Percentiles rank a stretch among this genome's conserved stretches.
Evolutionary conservation across 2,888 invertebrate species (phyloP).

Genomic region (Monopis laevigella): DNA sequence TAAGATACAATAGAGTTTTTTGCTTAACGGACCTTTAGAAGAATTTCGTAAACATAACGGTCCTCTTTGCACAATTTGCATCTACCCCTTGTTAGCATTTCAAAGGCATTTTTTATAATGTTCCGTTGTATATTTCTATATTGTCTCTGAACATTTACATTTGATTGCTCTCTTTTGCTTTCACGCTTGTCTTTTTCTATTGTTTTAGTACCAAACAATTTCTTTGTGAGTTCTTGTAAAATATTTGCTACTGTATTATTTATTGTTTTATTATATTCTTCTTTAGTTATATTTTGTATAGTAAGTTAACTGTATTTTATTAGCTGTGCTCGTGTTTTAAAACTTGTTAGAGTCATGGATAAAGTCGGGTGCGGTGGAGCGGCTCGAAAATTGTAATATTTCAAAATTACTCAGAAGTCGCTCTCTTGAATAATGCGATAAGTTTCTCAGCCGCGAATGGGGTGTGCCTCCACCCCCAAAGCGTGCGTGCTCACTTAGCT

Average conservation of each 20-base stretch:
- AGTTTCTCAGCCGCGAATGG: conserved; percentile 35
- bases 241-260: neutral
- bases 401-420: conserved; percentile 68
- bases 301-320: neutral
- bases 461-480: conserved; percentile 29
- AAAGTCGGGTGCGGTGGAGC: conserved; percentile 34
- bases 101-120: conserved; percentile 25
- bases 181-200: conserved; percentile 4
- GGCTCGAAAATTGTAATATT: conserved; percentile 65
- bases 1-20: conserved; percentile 28
- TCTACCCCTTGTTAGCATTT: conserved; percentile 44
- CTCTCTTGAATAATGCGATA: conserved; percentile 64
- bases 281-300: neutral
- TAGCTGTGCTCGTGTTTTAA: conserved; percentile 3
- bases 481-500: conserved; percentile 51
- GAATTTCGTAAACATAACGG: conserved; percentile 58
- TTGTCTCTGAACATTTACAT: conserved; percentile 7
- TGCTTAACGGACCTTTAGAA: conserved; percentile 42
- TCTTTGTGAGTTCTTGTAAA: conserved; percentile 6
- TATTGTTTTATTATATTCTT: neutral
- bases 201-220: neutral
- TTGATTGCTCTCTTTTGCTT: conserved; percentile 6
- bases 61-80: conserved; percentile 35
- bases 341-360: conserved; percentile 7
- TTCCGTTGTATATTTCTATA: conserved; percentile 2